Percentiles rank a stretch among this genome's conserved stretches.
phyloP scores from a whole-genome alignment of 2,888 invertebrate species.

The Melanchra persicariae region DNA sequence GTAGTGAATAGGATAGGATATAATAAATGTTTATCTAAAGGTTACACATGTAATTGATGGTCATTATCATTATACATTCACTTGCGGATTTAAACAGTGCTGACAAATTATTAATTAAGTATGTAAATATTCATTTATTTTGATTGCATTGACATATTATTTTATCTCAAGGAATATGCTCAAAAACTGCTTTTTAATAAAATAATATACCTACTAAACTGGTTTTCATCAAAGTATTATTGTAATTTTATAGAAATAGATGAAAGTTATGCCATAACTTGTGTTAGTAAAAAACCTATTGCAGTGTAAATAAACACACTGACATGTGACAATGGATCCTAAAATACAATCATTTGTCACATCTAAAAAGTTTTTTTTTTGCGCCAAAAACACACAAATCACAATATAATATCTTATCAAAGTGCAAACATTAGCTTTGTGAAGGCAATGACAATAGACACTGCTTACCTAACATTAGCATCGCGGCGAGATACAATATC shows the following conservation, averaged over 20 bases:
- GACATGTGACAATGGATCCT: neutral
- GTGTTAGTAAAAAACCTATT: neutral
- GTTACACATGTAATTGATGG: slow-evolving; percentile 16
- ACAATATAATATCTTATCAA: slow-evolving; percentile 28
- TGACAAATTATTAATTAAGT: neutral
- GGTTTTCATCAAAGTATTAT: neutral
- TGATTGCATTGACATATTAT: neutral
- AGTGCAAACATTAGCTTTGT: slow-evolving; percentile 47
- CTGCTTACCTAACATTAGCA: slow-evolving; percentile 81
- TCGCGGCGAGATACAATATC: slow-evolving; percentile 69
- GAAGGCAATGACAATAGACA: slow-evolving; percentile 25
- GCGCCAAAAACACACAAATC: slow-evolving; percentile 8
- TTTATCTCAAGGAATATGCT: neutral
- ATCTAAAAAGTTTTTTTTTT: slow-evolving; percentile 1
- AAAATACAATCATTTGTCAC: slow-evolving; percentile 19
- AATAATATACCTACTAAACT: neutral
- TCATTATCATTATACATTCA: neutral
- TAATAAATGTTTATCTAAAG: slow-evolving; percentile 18
- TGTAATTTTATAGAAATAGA: neutral
- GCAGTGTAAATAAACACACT: slow-evolving; percentile 23
- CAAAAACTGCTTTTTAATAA: neutral
- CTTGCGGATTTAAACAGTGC: neutral
- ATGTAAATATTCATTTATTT: neutral
- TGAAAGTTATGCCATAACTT: neutral
- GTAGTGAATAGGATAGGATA: neutral